Percentiles rank a stretch among this genome's conserved stretches.
These are phyloP conservation scores for Oreortyx pictus DNA, from an alignment of 2,797 vertebrate species.

Conservation along the genomic window DNA sequence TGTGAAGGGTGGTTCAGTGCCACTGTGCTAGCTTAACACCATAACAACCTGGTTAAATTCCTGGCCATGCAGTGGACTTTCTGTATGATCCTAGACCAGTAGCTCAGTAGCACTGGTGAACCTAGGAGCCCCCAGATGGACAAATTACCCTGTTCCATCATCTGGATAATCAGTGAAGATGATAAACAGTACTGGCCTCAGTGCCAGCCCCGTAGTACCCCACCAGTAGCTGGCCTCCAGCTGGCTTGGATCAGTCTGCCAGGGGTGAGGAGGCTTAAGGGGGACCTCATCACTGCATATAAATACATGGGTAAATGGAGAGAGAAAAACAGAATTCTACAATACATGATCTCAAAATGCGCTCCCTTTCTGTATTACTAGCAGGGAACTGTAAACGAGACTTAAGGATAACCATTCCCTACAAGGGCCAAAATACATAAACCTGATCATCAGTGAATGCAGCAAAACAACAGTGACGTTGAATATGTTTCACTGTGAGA, in stretches of 20 bases:
- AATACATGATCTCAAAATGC: background rate
- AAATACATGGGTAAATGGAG: background rate
- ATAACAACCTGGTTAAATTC: background rate
- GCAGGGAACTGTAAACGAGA: background rate
- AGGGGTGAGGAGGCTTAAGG: background rate
- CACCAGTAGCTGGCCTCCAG: background rate
- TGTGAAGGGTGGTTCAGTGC: accelerated
- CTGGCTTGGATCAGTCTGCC: background rate
- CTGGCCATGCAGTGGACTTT: background rate
- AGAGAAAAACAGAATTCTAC: background rate
- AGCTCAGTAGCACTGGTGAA: background rate
- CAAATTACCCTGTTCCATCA: background rate
- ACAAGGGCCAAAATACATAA: background rate
- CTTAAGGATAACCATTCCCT: background rate
- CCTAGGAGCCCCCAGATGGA: background rate
- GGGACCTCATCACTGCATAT: background rate
- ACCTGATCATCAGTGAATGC: background rate
- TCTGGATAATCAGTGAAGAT: background rate
- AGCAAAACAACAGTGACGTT: background rate
- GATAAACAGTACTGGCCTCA: background rate
- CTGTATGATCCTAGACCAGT: background rate
- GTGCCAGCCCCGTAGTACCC: background rate
- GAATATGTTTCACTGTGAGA: background rate
- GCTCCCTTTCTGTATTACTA: background rate
- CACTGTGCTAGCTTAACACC: background rate